Evolutionary conservation across 1,140 invertebrate genomes (phyloP).

Genomic region (Trinorchestia longiramus): DNA sequence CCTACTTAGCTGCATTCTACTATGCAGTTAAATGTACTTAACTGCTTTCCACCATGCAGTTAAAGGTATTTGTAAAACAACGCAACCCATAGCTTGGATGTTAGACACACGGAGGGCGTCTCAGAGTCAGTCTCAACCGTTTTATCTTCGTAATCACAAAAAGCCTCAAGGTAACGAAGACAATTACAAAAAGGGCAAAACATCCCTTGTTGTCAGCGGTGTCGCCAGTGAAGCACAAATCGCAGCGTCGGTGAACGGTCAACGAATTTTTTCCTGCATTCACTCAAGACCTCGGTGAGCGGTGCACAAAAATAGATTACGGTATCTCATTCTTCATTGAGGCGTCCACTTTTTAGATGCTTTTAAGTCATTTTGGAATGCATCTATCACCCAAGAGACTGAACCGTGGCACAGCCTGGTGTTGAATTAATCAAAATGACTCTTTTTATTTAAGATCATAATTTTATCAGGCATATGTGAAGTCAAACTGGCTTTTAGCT

Average conservation of each 20-base stretch:
- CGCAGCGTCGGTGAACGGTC: not conserved
- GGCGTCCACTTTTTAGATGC: not conserved
- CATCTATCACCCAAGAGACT: not conserved
- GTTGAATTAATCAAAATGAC: not conserved
- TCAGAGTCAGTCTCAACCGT: not conserved
- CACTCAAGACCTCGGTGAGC: not conserved
- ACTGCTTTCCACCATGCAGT: not conserved
- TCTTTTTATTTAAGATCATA: not conserved
- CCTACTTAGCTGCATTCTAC: too few relatives aligned
- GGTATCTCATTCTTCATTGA: not conserved
- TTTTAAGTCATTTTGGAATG: not conserved
- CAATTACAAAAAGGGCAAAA: not conserved
- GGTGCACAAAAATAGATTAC: slow-evolving; percentile 7
- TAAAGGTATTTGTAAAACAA: not conserved
- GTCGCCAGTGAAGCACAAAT: not conserved
- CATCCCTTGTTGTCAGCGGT: not conserved
- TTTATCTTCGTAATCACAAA: not conserved
- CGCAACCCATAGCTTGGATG: not conserved
- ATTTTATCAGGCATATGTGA: not conserved
- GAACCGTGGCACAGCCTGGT: not conserved
- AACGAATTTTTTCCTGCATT: not conserved
- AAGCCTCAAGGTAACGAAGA: not conserved
- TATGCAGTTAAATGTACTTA: too few relatives aligned
- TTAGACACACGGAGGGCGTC: too few relatives aligned
- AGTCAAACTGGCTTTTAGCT: too few relatives aligned